Conservation (phyloP, 2,888 invertebrate genomes). For the Electrophaes corylata region DNA sequence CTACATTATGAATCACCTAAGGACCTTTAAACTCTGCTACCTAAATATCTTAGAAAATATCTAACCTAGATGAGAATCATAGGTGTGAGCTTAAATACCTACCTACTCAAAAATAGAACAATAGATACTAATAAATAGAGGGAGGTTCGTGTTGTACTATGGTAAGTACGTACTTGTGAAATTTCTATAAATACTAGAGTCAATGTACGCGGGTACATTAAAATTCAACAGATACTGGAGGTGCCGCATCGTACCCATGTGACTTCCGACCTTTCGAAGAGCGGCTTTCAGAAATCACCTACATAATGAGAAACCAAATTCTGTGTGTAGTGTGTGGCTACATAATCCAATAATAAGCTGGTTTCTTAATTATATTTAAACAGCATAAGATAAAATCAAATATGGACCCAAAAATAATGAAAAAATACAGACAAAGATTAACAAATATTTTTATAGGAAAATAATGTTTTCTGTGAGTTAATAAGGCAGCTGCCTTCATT, state of each 20-base stretch:
- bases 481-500: slow-evolving; percentile 34
- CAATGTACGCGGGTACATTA: slow-evolving; percentile 13
- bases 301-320: slow-evolving; percentile 19
- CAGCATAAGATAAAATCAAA: neutral
- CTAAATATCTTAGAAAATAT: too few species aligned
- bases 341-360: too few species aligned
- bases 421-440: slow-evolving; percentile 12
- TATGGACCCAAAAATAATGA: neutral
- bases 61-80: too few species aligned
- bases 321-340: slow-evolving; percentile 8
- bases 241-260: slow-evolving; percentile 29
- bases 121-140: neutral
- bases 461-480: slow-evolving; percentile 29
- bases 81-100: neutral
- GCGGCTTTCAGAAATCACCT: slow-evolving; percentile 11
- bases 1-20: too few species aligned
- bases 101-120: neutral
- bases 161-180: neutral
- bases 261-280: slow-evolving; percentile 37
- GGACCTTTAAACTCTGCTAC: too few species aligned
- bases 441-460: slow-evolving; percentile 21
- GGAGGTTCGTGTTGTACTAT: neutral
- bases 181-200: neutral
- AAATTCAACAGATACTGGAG: slow-evolving; percentile 28
- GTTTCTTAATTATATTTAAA: neutral